A percentile compares a stretch with the other conserved stretches of the same genome.
Evolutionary conservation across 2,113 vertebrate genomes (phyloP).

Genomic region (Labrus mixtus): DNA sequence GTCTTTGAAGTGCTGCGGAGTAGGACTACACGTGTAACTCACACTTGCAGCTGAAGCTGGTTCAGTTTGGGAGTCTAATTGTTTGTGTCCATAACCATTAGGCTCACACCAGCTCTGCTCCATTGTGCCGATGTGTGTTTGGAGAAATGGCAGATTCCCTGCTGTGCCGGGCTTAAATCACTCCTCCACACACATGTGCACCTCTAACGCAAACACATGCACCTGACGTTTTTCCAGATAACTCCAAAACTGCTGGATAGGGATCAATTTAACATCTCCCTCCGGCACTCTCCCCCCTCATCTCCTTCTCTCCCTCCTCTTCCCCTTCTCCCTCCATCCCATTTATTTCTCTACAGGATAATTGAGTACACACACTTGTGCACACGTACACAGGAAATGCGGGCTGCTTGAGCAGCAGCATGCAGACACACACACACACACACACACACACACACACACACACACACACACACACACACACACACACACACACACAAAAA

Average conservation of each 20-base stretch:
- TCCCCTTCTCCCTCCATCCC: slow-evolving; percentile 35
- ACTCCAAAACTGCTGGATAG: slow-evolving; percentile 73
- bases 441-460: too few relatives aligned
- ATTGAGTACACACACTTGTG: slow-evolving; percentile 74
- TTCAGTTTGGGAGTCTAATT: slow-evolving; percentile 59
- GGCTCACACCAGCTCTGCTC: slow-evolving; percentile 57
- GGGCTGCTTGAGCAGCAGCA: slow-evolving; percentile 43
- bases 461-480: slow-evolving; percentile 31
- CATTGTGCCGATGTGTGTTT: slow-evolving; percentile 66
- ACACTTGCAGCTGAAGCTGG: not conserved
- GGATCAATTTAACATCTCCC: slow-evolving; percentile 75
- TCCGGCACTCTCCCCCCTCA: slow-evolving; percentile 41
- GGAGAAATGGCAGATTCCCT: slow-evolving; percentile 62
- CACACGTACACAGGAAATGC: slow-evolving; percentile 64
- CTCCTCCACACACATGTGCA: slow-evolving; percentile 58
- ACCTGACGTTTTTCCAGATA: slow-evolving; percentile 40
- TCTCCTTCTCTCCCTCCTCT: slow-evolving; percentile 13
- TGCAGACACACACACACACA: slow-evolving; percentile 7
- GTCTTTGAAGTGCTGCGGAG: not conserved
- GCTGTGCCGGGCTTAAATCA: slow-evolving; percentile 65
- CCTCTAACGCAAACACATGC: slow-evolving; percentile 63
- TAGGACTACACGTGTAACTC: slow-evolving; percentile 33
- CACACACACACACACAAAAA: slow-evolving; percentile 28
- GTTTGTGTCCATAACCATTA: slow-evolving; percentile 73
- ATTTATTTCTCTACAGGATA: slow-evolving; percentile 71